A percentile compares a stretch with the other conserved stretches of the same genome.
Conservation (phyloP, 2,888 invertebrate genomes). For the Pasiphila rectangulata region DNA sequence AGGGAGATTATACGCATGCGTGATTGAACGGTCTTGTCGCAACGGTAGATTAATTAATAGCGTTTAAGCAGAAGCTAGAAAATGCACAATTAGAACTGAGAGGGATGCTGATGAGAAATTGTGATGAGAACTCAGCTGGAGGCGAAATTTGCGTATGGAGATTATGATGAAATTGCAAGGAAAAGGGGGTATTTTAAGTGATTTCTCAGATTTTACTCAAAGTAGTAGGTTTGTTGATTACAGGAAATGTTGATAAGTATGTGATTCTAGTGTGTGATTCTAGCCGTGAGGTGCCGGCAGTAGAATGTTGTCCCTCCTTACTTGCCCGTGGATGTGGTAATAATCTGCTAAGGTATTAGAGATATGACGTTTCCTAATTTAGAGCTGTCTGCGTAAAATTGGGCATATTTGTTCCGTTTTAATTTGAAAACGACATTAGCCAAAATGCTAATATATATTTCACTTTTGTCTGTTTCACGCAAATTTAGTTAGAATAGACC, state of each 20-base stretch:
- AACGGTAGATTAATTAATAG: constrained; percentile 33
- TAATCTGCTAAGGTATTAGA: no score
- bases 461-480: no score
- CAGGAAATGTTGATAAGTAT: background rate
- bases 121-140: constrained; percentile 5
- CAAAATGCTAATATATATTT: no score
- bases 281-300: no score
- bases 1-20: constrained; percentile 25
- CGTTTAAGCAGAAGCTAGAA: constrained; percentile 29
- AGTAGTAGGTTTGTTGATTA: background rate
- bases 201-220: background rate
- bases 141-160: constrained; percentile 8
- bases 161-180: background rate
- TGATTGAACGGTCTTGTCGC: constrained; percentile 32
- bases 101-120: constrained; percentile 16
- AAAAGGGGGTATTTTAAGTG: background rate
- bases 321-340: no score
- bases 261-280: no score
- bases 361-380: no score
- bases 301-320: no score
- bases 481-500: no score
- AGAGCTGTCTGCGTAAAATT: no score
- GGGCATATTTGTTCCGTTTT: no score
- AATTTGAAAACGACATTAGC: no score
- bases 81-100: constrained; percentile 20